Evolutionary conservation across 2,888 invertebrate genomes (phyloP).

Genomic region (Cephalotes varians): DNA sequence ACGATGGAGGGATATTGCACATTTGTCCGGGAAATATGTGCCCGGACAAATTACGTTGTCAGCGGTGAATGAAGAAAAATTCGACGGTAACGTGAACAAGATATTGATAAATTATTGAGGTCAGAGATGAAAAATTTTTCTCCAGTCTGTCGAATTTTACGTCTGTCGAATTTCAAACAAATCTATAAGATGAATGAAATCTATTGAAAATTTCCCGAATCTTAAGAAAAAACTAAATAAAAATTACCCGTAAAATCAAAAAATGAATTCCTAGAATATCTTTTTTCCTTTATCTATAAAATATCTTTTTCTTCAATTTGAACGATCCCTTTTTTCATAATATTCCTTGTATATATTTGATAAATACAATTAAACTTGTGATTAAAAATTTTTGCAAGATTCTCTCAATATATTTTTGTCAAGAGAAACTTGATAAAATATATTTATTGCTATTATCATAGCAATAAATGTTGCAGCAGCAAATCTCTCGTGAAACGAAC

Average conservation of each 20-base stretch:
- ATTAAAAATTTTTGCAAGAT: not conserved
- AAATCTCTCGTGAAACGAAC: not conserved
- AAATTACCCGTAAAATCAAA: not conserved
- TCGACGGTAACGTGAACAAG: not conserved
- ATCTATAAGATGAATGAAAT: not conserved
- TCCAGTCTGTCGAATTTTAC: not conserved
- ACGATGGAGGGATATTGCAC: constrained; percentile 32
- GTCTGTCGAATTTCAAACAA: not conserved
- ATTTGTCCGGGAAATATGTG: constrained; percentile 37
- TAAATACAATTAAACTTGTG: not conserved
- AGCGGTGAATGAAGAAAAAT: constrained; percentile 28
- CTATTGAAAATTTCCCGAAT: not conserved
- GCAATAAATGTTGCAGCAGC: not conserved
- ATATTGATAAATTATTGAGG: constrained; percentile 34
- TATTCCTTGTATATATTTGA: not conserved
- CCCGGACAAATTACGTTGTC: constrained; percentile 43
- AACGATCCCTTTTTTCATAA: too few species aligned
- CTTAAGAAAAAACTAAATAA: not conserved
- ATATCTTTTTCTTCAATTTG: not conserved
- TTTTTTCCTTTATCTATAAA: not conserved
- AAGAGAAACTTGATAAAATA: not conserved
- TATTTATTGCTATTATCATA: not conserved
- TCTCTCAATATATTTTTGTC: not conserved
- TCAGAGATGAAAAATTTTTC: not conserved
- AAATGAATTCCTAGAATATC: not conserved